phyloP scores from a whole-genome alignment of 2,113 vertebrate species.

The Steatornis caripensis region DNA sequence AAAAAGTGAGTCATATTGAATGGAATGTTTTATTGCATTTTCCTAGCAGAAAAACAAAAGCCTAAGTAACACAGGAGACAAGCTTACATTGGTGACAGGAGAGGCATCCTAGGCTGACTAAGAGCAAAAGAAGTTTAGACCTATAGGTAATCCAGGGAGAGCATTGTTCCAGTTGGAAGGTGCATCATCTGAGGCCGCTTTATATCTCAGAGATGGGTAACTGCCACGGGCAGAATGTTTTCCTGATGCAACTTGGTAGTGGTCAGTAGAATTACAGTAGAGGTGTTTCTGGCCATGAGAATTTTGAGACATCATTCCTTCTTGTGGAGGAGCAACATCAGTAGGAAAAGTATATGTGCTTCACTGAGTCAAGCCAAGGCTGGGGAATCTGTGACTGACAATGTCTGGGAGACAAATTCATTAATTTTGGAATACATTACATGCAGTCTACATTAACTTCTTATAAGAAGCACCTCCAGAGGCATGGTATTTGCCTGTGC shows the following conservation, averaged over 20 bases:
- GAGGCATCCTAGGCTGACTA: not conserved
- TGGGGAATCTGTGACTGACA: not conserved
- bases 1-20: not conserved
- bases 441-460: not conserved
- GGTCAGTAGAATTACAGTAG: not conserved
- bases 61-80: not conserved
- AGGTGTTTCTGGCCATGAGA: not conserved
- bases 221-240: not conserved
- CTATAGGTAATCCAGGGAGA: not conserved
- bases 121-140: not conserved
- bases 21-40: not conserved
- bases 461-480: not conserved
- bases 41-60: not conserved
- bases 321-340: not conserved
- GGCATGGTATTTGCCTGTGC: not conserved
- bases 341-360: not conserved
- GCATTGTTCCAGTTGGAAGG: not conserved
- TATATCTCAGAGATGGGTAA: not conserved
- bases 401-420: not conserved
- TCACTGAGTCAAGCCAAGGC: not conserved
- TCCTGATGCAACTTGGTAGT: not conserved
- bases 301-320: not conserved
- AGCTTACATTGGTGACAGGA: not conserved
- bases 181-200: not conserved
- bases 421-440: not conserved